Evolutionary conservation across 2,888 invertebrate species (phyloP), one percentile per base, ranked within the genome.

Genomic region (Arenicola marina): DNA sequence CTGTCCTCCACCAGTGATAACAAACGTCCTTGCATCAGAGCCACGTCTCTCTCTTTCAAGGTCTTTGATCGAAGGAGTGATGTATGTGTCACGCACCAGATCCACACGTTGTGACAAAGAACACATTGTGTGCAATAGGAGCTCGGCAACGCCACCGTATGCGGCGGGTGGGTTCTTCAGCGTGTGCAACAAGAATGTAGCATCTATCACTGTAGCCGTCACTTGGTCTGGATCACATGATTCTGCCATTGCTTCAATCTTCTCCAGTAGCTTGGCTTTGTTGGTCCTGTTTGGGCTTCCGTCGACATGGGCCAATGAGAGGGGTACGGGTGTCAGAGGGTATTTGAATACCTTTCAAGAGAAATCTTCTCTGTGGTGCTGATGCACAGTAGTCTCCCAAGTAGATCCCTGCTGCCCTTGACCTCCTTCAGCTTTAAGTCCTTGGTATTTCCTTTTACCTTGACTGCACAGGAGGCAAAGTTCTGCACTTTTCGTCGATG

Each of bases 401-500:
- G 51, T 33, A 63, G 32, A 55, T 63, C 63, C 29, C 59, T 4
- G 2, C 59, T 63, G 18, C 63, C 63, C 31, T 34, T 21, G 3
- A 62, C 26, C 33, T 57, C 51, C 18, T 21, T 26, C 3, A 58
- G 34, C 45, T 28, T 51, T n/a, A 24, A 24, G 43, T 51, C 43
- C 31, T 53, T 53, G 3, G 21, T 32, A 4, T 26, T 29, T 2
- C 24, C 38, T 45, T 24, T 48, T 28, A 33, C 51, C 21, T 28
- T 46, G 1, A 58, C 51, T 11, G 59, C 57, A 28, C 1, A 26
- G 1, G 28, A 21, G 11, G 68, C 59, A 53, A 63, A 64, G 31
- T 63, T 67, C 11, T 59, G 55, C 11, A 63, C 29, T 33, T 69
- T 69, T 18, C 56, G 57, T 26, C 63, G 29, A 21, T 29, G 24